Percentiles rank a stretch among this genome's conserved stretches.
Conservation (phyloP, 1,140 invertebrate species). For the Amphibalanus amphitrite region DNA sequence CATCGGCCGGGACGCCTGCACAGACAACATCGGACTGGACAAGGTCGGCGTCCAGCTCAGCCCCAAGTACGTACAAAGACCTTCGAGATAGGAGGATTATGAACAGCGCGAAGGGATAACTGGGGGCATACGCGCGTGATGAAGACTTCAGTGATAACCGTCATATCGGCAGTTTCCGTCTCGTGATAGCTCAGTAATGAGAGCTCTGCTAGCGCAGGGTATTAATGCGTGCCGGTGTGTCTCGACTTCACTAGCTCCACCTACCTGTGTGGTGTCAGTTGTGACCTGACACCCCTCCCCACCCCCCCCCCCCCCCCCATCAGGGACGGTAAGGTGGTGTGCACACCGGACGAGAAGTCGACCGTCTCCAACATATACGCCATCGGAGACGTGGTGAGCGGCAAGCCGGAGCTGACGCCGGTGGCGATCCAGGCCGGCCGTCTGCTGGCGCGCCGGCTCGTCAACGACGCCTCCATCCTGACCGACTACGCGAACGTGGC, state of each 20-base stretch:
- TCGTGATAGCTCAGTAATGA: background rate
- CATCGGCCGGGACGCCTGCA: too few relatives aligned
- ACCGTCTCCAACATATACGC: slow-evolving; percentile 77
- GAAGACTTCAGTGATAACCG: too few relatives aligned
- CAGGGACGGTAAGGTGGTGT: too few relatives aligned
- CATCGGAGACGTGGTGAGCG: slow-evolving; percentile 75
- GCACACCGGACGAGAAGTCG: too few relatives aligned
- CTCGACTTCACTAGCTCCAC: background rate
- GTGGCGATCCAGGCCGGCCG: slow-evolving; percentile 89
- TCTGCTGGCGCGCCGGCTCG: slow-evolving; percentile 54
- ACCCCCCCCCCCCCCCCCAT: too few relatives aligned
- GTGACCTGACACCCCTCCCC: slow-evolving; percentile 40
- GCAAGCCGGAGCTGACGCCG: slow-evolving; percentile 88
- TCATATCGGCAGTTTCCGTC: background rate
- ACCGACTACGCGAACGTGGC: slow-evolving; percentile 88
- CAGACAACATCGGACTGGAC: too few relatives aligned
- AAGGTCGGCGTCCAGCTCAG: too few relatives aligned
- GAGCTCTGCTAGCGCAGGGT: background rate
- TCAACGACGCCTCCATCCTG: slow-evolving; percentile 34
- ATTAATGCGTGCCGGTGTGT: background rate
- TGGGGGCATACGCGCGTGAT: too few relatives aligned
- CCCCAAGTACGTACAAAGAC: too few relatives aligned
- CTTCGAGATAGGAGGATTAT: too few relatives aligned
- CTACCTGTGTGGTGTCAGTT: slow-evolving; percentile 28
- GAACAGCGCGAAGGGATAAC: too few relatives aligned